Evolutionary conservation across 2,888 invertebrate species (phyloP).

Genomic region (Erpobdella octoculata): DNA sequence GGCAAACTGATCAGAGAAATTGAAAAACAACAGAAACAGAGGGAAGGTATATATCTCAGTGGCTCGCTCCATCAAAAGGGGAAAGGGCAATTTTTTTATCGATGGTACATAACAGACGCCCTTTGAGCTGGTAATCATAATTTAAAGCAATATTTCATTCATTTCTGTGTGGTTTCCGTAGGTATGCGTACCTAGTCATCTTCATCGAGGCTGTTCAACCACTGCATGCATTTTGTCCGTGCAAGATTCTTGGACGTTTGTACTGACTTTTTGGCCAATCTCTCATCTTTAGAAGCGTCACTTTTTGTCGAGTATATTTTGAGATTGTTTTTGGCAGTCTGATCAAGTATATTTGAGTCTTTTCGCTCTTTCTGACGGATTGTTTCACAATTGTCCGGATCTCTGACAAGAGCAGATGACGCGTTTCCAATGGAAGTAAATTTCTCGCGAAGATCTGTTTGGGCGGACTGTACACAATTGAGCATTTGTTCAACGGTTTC

Average conservation of each 20-base stretch:
- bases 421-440: background rate
- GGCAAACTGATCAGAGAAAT: too few relatives aligned
- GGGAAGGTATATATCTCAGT: too few relatives aligned
- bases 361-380: background rate
- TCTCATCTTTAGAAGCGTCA: conserved; percentile 21
- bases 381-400: background rate
- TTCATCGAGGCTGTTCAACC: conserved; percentile 33
- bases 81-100: too few relatives aligned
- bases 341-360: background rate
- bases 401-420: background rate
- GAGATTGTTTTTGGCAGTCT: background rate
- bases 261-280: background rate
- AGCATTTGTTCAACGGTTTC: conserved; percentile 25
- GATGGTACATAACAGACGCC: too few relatives aligned
- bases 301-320: too few relatives aligned
- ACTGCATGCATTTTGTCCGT: conserved; percentile 31
- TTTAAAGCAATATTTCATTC: too few relatives aligned
- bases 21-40: too few relatives aligned
- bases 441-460: conserved; percentile 13
- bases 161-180: too few relatives aligned
- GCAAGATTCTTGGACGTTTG: conserved; percentile 26
- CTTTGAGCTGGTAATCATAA: too few relatives aligned
- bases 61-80: too few relatives aligned
- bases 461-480: conserved; percentile 23
- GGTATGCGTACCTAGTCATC: conserved; percentile 28